phyloP scores from a whole-genome alignment of 2,113 vertebrate species.

The Saccopteryx bilineata region DNA sequence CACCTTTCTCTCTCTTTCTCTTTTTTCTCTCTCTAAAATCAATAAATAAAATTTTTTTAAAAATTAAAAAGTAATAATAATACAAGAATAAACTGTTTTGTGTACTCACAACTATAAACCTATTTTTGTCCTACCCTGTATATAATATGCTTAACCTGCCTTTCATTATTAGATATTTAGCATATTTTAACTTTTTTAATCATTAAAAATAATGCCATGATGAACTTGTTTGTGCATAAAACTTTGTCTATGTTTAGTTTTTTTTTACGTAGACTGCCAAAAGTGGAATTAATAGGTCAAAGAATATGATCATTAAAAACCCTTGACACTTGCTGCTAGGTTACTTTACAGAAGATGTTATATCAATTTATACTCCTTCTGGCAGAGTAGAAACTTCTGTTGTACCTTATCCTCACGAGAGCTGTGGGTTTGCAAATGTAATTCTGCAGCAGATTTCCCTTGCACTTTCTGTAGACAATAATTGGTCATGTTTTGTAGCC shows the following conservation, averaged over 20 bases:
- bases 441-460: conserved; percentile 16
- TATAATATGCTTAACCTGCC: background rate
- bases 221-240: conserved; percentile 56
- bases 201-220: background rate
- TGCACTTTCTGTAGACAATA: background rate
- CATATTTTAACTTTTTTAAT: conserved; percentile 44
- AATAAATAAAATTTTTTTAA: too few species aligned
- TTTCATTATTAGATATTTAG: conserved; percentile 24
- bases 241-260: background rate
- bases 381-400: background rate
- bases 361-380: conserved; percentile 26
- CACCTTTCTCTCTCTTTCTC: too few species aligned
- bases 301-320: conserved; percentile 47
- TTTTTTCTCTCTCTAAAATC: too few species aligned
- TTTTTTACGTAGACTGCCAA: conserved; percentile 1
- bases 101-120: too few species aligned
- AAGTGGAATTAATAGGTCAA: conserved; percentile 32
- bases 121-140: background rate
- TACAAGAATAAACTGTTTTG: too few species aligned
- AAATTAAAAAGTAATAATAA: too few species aligned
- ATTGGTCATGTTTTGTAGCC: background rate
- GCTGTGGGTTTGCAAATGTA: conserved; percentile 3
- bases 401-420: background rate
- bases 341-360: conserved; percentile 14
- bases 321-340: background rate